These are phyloP conservation scores for Cercopithecus neglectus DNA, from an alignment of 2,797 vertebrate species.

Conservation along the genomic window DNA sequence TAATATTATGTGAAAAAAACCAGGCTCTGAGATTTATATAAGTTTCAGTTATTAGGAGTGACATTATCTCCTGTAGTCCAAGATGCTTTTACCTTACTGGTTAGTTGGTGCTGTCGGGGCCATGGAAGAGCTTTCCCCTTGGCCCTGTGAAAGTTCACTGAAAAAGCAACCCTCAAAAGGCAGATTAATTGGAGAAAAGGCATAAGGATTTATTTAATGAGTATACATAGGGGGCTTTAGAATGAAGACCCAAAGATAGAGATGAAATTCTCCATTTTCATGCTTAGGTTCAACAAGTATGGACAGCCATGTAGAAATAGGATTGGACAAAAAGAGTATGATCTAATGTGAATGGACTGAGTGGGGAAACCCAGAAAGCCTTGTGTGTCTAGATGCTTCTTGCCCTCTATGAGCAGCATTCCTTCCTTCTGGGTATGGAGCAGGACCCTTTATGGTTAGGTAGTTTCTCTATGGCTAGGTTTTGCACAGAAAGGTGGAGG, in stretches of 20 bases:
- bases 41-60: background rate
- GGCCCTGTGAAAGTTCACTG: background rate
- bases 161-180: background rate
- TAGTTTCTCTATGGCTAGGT: background rate
- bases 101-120: background rate
- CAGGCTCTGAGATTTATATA: background rate
- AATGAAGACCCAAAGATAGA: background rate
- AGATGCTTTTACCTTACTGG: background rate
- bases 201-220: background rate
- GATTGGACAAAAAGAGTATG: background rate
- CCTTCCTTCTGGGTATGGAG: background rate
- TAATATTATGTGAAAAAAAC: background rate
- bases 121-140: background rate
- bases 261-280: background rate
- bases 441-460: background rate
- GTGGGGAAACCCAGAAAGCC: background rate
- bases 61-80: background rate
- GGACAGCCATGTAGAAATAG: background rate
- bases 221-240: background rate
- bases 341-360: background rate
- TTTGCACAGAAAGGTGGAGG: background rate
- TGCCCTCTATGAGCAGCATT: background rate
- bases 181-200: background rate
- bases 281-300: background rate
- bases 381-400: background rate